Evolutionary conservation across 2,888 invertebrate genomes (phyloP).

Genomic region (Bimastos eiseni): DNA sequence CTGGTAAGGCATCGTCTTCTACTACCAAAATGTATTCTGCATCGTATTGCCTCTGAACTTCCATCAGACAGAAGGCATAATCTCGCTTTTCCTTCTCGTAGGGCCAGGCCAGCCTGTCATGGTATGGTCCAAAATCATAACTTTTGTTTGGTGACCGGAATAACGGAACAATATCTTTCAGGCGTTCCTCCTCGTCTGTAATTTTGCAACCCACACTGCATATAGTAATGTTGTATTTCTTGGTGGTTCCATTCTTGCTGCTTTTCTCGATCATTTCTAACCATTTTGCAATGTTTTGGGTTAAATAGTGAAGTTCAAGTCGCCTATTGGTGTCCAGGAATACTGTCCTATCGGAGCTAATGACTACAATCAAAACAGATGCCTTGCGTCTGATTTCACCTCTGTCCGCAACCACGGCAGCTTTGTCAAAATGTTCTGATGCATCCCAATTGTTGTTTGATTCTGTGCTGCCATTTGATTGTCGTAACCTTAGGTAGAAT

Average conservation of each 20-base stretch:
- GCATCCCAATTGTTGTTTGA: neutral
- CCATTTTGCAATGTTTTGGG: neutral
- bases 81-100: constrained; percentile 8
- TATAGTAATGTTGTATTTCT: neutral
- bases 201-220: neutral
- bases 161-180: neutral
- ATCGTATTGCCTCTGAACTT: neutral
- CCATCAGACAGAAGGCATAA: constrained; percentile 3
- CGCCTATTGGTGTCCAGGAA: neutral
- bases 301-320: neutral
- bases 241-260: neutral
- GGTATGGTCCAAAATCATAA: constrained; percentile 14
- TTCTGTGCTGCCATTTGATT: neutral
- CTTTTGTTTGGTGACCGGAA: neutral
- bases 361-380: neutral
- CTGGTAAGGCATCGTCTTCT: constrained; percentile 7
- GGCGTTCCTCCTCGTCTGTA: neutral
- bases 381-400: neutral
- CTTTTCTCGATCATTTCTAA: neutral
- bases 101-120: constrained; percentile 22
- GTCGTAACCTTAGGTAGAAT: neutral
- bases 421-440: neutral
- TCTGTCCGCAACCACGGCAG: too few relatives aligned
- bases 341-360: neutral
- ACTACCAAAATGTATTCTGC: neutral